These are phyloP conservation scores for Alectura lathami DNA, from an alignment of 2,113 vertebrate species.

Conservation along the genomic window DNA sequence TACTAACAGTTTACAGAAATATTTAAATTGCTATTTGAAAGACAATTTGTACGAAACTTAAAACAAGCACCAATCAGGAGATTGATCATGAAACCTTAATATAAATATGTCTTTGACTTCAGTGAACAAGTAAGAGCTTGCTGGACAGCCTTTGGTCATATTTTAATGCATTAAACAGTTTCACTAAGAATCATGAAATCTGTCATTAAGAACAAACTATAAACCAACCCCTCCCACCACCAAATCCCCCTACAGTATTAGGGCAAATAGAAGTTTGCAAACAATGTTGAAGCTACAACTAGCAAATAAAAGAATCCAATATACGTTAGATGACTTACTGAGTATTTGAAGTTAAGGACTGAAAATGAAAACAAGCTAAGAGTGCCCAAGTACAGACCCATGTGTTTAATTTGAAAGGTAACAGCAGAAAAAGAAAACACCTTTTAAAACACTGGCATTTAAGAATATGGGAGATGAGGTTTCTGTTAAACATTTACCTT, in stretches of 20 bases:
- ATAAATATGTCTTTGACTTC: neutral
- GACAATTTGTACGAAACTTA: conserved; percentile 31
- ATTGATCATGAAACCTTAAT: neutral
- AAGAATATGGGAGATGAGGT: neutral
- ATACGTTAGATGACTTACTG: neutral
- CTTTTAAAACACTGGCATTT: neutral
- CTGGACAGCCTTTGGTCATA: neutral
- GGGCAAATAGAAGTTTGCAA: neutral
- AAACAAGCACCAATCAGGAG: conserved; percentile 15
- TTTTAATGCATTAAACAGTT: neutral
- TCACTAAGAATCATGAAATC: neutral
- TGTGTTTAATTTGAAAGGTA: neutral
- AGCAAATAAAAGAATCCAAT: neutral
- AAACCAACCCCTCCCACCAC: neutral
- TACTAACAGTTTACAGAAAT: neutral
- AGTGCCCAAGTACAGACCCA: neutral
- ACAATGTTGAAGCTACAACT: neutral
- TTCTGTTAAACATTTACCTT: conserved; percentile 18
- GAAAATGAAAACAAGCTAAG: neutral
- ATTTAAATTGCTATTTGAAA: conserved; percentile 40
- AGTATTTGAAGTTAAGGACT: neutral
- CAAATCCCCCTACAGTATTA: neutral
- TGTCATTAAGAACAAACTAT: neutral
- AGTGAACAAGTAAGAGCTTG: conserved; percentile 17
- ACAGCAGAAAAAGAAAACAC: neutral